Conservation (phyloP, 2,113 vertebrate genomes). For the Perca schrenkii region DNA sequence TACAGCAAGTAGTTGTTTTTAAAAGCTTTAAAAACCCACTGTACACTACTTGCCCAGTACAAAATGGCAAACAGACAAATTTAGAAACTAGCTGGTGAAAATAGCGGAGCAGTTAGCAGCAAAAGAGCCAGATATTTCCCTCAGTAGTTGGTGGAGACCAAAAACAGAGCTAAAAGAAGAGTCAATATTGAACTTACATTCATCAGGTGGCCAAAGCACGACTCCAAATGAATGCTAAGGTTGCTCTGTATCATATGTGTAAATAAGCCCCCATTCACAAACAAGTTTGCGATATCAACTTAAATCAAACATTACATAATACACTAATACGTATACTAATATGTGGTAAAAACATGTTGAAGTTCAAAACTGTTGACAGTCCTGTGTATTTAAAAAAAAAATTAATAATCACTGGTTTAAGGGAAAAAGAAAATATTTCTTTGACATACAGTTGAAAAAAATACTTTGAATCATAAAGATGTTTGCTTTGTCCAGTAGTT, state of each 20-base stretch:
- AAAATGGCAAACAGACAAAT: not conserved
- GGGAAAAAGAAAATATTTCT: not conserved
- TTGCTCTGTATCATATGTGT: not conserved
- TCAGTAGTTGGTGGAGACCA: not conserved
- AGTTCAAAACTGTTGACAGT: not conserved
- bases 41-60: not conserved
- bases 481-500: not conserved
- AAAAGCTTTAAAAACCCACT: no score
- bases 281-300: not conserved
- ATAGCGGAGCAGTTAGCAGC: not conserved
- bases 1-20: no score
- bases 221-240: not conserved
- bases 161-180: not conserved
- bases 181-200: not conserved
- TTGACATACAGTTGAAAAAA: not conserved
- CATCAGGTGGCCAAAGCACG: not conserved
- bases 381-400: not conserved
- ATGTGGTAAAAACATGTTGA: not conserved
- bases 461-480: slow-evolving; percentile 1
- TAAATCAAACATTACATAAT: no score
- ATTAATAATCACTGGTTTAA: not conserved
- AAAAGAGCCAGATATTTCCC: not conserved
- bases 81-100: not conserved
- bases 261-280: not conserved
- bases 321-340: not conserved